Conservation (phyloP, 2,797 vertebrate species). For the Enoplosus armatus region DNA sequence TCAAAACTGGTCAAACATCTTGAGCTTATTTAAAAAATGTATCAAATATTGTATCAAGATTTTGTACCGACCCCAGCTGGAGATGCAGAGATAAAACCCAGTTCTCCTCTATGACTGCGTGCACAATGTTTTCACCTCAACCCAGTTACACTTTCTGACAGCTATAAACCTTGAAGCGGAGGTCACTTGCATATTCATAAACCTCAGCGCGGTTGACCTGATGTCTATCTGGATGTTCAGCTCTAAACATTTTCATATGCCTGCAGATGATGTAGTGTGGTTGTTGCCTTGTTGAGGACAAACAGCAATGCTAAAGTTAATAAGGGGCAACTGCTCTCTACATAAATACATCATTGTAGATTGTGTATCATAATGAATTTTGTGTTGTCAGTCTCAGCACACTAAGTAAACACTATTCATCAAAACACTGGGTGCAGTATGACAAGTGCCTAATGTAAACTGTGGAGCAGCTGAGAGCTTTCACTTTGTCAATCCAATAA, state of each 20-base stretch:
- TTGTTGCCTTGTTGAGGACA: slow-evolving; percentile 17
- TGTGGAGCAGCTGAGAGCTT: slow-evolving; percentile 17
- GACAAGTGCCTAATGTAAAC: slow-evolving; percentile 14
- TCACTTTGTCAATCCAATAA: slow-evolving; percentile 47
- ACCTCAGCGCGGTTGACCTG: slow-evolving; percentile 12
- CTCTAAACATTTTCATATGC: slow-evolving; percentile 38
- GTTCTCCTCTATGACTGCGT: slow-evolving; percentile 1
- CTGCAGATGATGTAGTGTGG: slow-evolving; percentile 37
- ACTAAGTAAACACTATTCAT: slow-evolving; percentile 38
- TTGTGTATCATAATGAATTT: not conserved
- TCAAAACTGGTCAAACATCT: slow-evolving; percentile 30
- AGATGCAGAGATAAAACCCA: slow-evolving; percentile 28
- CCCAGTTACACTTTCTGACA: slow-evolving; percentile 37
- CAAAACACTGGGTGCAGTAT: not conserved
- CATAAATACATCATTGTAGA: not conserved
- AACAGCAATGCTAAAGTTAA: slow-evolving; percentile 32
- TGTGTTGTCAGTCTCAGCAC: not conserved
- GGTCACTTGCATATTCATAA: slow-evolving; percentile 44
- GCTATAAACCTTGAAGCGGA: slow-evolving; percentile 29
- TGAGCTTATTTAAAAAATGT: slow-evolving; percentile 19
- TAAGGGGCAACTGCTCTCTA: slow-evolving; percentile 24
- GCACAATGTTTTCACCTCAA: slow-evolving; percentile 8
- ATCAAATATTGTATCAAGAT: slow-evolving; percentile 41
- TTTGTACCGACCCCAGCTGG: slow-evolving; percentile 1
- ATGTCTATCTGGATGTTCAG: slow-evolving; percentile 29